A percentile compares a stretch with the other conserved stretches of the same genome.
These are phyloP conservation scores for Latheticus oryzae DNA, from an alignment of 2,888 invertebrate genomes.

Conservation along the genomic window DNA sequence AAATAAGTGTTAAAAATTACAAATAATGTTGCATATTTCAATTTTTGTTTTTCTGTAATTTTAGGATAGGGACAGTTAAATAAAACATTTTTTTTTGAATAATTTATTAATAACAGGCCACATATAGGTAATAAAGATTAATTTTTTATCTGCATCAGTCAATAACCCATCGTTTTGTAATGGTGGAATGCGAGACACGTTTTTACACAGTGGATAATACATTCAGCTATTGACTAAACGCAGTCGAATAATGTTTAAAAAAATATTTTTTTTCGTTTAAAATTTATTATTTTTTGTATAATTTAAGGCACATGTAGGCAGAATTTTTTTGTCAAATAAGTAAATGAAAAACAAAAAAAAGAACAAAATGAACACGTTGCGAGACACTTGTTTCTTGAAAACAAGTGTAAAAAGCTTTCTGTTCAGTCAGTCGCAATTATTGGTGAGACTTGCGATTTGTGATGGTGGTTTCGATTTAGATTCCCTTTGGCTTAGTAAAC, in stretches of 20 bases:
- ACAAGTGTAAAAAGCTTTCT: slow-evolving; percentile 46
- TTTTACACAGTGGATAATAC: slow-evolving; percentile 42
- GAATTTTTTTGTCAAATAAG: slow-evolving; percentile 11
- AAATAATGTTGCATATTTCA: no score
- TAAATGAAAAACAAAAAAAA: slow-evolving; percentile 42
- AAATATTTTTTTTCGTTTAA: slow-evolving; percentile 44
- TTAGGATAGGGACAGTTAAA: no score
- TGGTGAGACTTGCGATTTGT: slow-evolving; percentile 28
- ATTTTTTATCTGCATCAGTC: slow-evolving; percentile 29
- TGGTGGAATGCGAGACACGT: slow-evolving; percentile 64
- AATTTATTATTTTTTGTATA: slow-evolving; percentile 54
- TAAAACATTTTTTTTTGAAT: slow-evolving; percentile 28
- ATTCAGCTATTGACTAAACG: slow-evolving; percentile 43
- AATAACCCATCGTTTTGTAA: slow-evolving; percentile 16
- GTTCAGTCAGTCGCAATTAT: slow-evolving; percentile 54
- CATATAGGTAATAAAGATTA: slow-evolving; percentile 41
- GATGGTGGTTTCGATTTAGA: slow-evolving; percentile 43
- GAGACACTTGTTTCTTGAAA: slow-evolving; percentile 47
- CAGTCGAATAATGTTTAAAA: slow-evolving; percentile 45
- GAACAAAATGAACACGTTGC: slow-evolving; percentile 56
- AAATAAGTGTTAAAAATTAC: no score
- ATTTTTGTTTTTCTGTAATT: no score
- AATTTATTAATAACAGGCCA: slow-evolving; percentile 44
- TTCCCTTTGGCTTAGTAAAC: slow-evolving; percentile 59
- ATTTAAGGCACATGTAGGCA: slow-evolving; percentile 56